phyloP scores from a whole-genome alignment of 2,113 vertebrate genomes.

The Cariama cristata region DNA sequence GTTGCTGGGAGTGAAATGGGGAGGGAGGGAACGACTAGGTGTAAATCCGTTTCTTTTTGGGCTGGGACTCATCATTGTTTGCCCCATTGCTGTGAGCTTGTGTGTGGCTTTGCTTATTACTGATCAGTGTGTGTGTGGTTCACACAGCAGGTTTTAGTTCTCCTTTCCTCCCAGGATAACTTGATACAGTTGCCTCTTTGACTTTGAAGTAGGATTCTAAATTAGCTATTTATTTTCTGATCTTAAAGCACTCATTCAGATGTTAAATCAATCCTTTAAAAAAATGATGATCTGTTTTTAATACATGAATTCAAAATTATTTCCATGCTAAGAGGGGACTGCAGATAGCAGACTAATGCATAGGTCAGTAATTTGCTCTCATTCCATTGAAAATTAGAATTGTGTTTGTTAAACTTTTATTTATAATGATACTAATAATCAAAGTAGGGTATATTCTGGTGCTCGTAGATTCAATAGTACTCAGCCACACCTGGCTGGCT shows the following conservation, averaged over 20 bases:
- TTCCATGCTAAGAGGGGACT: not conserved
- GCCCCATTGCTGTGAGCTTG: not conserved
- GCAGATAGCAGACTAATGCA: not conserved
- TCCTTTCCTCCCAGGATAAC: not conserved
- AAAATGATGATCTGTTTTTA: not conserved
- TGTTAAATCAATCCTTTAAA: not conserved
- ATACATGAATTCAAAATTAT: not conserved
- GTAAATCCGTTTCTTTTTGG: not conserved
- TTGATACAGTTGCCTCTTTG: not conserved
- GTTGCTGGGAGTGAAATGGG: not conserved
- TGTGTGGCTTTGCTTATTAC: not conserved
- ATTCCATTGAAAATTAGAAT: not conserved
- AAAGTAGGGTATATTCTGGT: not conserved
- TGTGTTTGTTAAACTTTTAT: not conserved
- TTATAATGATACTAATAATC: not conserved
- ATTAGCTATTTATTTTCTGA: not conserved
- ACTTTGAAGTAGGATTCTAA: not conserved
- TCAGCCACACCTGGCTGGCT: not conserved
- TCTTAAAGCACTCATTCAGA: not conserved
- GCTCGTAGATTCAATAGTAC: not conserved
- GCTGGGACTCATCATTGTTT: not conserved
- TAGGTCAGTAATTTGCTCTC: not conserved
- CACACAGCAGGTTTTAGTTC: not conserved
- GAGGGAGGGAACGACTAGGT: not conserved
- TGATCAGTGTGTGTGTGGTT: not conserved